Evolutionary conservation across 2,888 invertebrate genomes (phyloP).

Genomic region (Trissolcus japonicus): DNA sequence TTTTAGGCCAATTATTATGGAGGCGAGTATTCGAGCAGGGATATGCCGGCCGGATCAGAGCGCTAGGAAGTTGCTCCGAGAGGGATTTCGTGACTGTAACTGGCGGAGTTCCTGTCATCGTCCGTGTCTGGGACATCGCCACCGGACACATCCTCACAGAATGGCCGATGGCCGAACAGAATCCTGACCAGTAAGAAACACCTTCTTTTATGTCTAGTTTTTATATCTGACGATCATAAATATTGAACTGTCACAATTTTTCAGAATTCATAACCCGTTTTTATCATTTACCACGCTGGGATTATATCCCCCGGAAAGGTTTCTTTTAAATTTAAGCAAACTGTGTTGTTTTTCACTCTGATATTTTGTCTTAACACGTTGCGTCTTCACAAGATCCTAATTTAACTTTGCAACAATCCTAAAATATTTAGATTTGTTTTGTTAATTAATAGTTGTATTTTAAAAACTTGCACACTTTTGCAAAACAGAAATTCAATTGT

Average conservation of each 20-base stretch:
- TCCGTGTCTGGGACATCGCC: conserved; percentile 87
- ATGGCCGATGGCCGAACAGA: conserved; percentile 79
- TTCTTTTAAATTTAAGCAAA: conserved; percentile 47
- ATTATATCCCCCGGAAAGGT: conserved; percentile 73
- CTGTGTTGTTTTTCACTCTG: not conserved
- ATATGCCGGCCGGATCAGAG: conserved; percentile 81
- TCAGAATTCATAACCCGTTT: conserved; percentile 72
- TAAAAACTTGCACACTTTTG: not conserved
- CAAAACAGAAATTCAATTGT: not conserved
- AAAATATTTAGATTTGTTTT: not conserved
- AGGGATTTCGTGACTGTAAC: conserved; percentile 85
- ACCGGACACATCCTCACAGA: conserved; percentile 86
- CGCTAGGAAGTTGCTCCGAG: conserved; percentile 80
- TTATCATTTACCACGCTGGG: conserved; percentile 73
- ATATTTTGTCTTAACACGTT: not conserved
- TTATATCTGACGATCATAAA: not conserved
- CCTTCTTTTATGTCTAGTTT: not conserved
- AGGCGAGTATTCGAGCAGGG: conserved; percentile 86
- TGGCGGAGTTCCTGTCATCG: conserved; percentile 84
- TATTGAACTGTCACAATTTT: conserved; percentile 55
- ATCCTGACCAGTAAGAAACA: conserved; percentile 68
- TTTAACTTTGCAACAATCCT: not conserved
- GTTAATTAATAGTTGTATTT: not conserved
- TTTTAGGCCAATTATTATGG: conserved; percentile 87
- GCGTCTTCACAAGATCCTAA: not conserved